Base-by-base conservation (phyloP, 2,797 vertebrate species). In the Coregonus sp. region DNA sequence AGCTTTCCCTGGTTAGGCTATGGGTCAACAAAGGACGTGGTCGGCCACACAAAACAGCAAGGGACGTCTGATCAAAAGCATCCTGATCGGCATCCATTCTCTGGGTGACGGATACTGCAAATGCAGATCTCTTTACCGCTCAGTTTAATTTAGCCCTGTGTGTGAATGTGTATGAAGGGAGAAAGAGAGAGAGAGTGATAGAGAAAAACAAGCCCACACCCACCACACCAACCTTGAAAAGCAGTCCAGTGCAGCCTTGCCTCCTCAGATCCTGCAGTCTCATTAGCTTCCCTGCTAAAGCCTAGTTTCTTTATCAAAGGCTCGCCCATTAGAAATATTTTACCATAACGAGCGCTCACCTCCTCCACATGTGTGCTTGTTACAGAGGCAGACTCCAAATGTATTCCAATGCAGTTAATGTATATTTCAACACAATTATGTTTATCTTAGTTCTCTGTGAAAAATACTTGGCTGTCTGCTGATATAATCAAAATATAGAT, bases 61-160 rank as follows among this genome's bases (percentile, higher is more conserved):
- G 70, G 63, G 73, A 79, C 52, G 81, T 77, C 81, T 84, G 89
- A 90, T 91, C 88, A 90, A 85, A 89, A 81, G 52, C 74, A 4
- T 71, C 1, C 35, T 52, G 78, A 82, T 79, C 69, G 81, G 79
- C 76, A 82, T 79, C 80, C 69, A 61, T 84, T 77, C 67, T 75
- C 84, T 59, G 75, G 33, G 35, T 82, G 85, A 86, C 67, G 72
- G 79, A 85, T 82, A 5, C 29, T 6, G 76, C 70, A 75, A 70
- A 83, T 80, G 78, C 85, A 81, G 76, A 85, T 82, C 33, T 20
- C 59, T 52, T 67, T 47, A 1, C 47, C 5, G 69, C 76, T 79
- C 66, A 16, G 29, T 83, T 72, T 80, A 72, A 88, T 67, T 80
- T 70, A 81, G 35, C 40, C 51, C 56, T 20, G n/a, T 2, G 69